Evolutionary conservation across 2,113 vertebrate species (phyloP), one percentile per base, ranked within the genome.

Genomic region (Nannospalax galili): DNA sequence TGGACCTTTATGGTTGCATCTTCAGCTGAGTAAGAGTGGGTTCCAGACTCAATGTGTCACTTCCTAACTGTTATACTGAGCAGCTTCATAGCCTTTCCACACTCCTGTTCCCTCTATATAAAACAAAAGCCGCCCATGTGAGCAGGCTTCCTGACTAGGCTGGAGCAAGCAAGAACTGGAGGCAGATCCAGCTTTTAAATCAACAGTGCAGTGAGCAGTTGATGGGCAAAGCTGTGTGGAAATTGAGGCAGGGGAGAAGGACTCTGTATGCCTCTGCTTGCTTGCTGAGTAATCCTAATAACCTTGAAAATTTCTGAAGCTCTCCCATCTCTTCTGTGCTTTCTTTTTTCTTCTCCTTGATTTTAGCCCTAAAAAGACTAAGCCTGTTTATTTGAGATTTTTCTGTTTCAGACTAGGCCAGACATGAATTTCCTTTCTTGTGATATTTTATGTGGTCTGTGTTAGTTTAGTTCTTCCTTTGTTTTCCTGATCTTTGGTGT

Each of bases 401-500:
- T 85, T 89, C 87, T 92, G 40, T 73, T 74, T 11, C 42, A 82
- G 75, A 5, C 40, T 14, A 40, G 56, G 58, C 48, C 84, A 92
- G 65, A 69, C 80, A 7, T 88, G 56, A 72, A 65, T 94, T 96
- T 91, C 90, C 85, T 87, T 93, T 88, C 87, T 67, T 78, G 64
- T 92, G 84, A 73, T 92, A 4, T 82, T 93, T 93, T 95, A 72
- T 93, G 75, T 75, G 81, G 77, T 84, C 96, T 96, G 37, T 85
- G 52, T 81, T 94, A 69, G 86, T 93, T 95, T 89, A 92, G 73
- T 40, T 89, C 85, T 85, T 88, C 90, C 92, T 97, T 95, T 96
- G 80, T 96, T 92, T 96, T 92, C 79, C 91, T 88, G 77, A 72
- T 73, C 90, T 97, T 95, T 93, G 92, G 92, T 96, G 94, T 97